Evolutionary conservation across 2,113 vertebrate genomes (phyloP).

Genomic region (Semnornis frantzii): DNA sequence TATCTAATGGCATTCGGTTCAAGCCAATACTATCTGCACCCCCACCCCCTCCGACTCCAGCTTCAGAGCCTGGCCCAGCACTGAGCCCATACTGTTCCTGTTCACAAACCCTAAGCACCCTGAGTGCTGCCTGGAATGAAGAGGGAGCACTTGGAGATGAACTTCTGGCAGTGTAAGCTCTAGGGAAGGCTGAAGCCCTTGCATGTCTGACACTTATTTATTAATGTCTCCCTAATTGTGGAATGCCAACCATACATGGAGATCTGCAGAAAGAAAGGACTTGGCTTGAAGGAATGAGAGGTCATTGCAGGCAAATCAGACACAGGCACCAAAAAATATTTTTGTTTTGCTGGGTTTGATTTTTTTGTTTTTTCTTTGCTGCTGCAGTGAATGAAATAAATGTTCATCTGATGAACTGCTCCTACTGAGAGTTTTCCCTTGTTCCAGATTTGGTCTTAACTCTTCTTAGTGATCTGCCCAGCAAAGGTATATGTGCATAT

Average conservation of each 20-base stretch:
- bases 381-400: constrained; percentile 44
- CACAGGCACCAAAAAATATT: constrained; percentile 16
- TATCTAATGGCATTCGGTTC: background rate
- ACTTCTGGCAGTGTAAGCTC: background rate
- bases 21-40: background rate
- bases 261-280: constrained; percentile 51
- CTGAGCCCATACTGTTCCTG: background rate
- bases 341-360: background rate
- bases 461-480: constrained; percentile 21
- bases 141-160: constrained; percentile 33
- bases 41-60: background rate
- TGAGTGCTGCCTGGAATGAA: constrained; percentile 21
- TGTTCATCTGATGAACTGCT: constrained; percentile 24
- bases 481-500: background rate
- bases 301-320: constrained; percentile 57
- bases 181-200: background rate
- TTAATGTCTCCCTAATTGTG: constrained; percentile 26
- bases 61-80: background rate
- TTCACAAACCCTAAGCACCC: background rate
- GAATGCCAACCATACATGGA: constrained; percentile 56
- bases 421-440: constrained; percentile 40
- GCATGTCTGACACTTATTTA: constrained; percentile 42
- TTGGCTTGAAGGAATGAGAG: constrained; percentile 57
- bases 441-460: constrained; percentile 54
- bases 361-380: background rate